Evolutionary conservation across 2,888 invertebrate genomes (phyloP), one percentile per base, ranked within the genome.

Genomic region (Xiphydria camelus): DNA sequence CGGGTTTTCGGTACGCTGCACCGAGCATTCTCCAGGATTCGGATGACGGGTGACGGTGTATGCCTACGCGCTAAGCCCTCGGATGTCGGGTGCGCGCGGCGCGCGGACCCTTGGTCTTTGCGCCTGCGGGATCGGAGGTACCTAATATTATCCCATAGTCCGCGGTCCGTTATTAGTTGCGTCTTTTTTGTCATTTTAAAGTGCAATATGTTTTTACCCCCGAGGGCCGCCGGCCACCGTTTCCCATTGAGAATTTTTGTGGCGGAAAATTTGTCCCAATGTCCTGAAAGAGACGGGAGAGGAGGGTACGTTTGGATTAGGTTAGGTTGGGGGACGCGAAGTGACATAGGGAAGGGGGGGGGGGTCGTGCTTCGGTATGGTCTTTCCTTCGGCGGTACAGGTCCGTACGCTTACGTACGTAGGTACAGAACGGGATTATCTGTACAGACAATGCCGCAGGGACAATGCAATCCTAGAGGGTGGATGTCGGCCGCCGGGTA

Each of bases 181-280:
- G 55, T 56, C 62, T 64, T 67, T n/a, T 69, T 65, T 68, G 68
- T 70, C 68, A 66, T 72, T 66, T 69, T 68, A 68, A 68, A 71
- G 69, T 64, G 66, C 69, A 72, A 71, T 69, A 70, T 68, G 68
- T 65, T 68, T 61, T 56, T 62, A 53, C 52, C 36, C 64, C 61
- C 57, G 41, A 53, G 66, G 61, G 49, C 51, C 34, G 37, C 48
- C 62, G 54, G 58, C 58, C 62, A 59, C 55, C 61, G 57, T 64
- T 59, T 60, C 55, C 62, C 55, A 73, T 73, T 73, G 71, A 68
- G 59, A 61, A 49, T 69, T 68, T 66, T 67, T 69, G 66, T 72
- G 66, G 66, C 72, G 74, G 72, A 72, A 74, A 75, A 74, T 73
- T 72, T 69, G 73, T 73, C 68, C 62, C 63, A 57, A 62, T 70